Evolutionary conservation across 2,113 vertebrate species (phyloP), one percentile per base, ranked within the genome.

Genomic region (Corythornis vintsioides): DNA sequence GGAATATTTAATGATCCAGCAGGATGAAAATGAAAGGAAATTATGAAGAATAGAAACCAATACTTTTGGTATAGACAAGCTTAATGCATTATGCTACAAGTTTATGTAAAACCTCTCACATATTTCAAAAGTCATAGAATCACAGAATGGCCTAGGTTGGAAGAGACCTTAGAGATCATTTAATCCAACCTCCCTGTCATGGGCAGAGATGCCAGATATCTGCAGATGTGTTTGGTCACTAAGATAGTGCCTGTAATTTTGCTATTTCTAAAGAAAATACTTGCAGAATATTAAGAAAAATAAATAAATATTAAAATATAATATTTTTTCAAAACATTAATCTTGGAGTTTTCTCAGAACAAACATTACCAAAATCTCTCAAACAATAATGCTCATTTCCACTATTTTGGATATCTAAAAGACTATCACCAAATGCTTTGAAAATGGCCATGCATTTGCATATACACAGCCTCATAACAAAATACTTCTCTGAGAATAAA

Each of bases 11-110:
- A 50, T 29, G 42, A 75, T 28, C 13, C 26, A 31, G 65, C 61
- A 81, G 60, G 63, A 83, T 79, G 38, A 76, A 94, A 75, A 76
- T 8, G 8, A 14, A 84, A 92, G 52, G 28, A 75, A 90, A 65
- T 13, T 2, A 47, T 9, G 17, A 70, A 35, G 29, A 73, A 13
- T 11, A 86, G 65, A 91, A 83, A 86, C 18, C 16, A 83, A 45
- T 50, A 38, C 4, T 81, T 83, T 16, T 53, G 26, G 24, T 55
- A 25, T 38, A 74, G 86, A 65, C 7, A 13, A 84, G 0, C 0
- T 55, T 73, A 63, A 76, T 1, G 0, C 7, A 4, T 83, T 84
- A 40, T 22, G 19, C 53, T 65, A 29, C 11, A 88, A 10, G 6
- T 48, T 63, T 76, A 26, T 31, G 22, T 19, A 52, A 57, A 14